These are phyloP conservation scores for Oscheius sp. DNA, from an alignment of 2,888 invertebrate species.

Conservation along the genomic window DNA sequence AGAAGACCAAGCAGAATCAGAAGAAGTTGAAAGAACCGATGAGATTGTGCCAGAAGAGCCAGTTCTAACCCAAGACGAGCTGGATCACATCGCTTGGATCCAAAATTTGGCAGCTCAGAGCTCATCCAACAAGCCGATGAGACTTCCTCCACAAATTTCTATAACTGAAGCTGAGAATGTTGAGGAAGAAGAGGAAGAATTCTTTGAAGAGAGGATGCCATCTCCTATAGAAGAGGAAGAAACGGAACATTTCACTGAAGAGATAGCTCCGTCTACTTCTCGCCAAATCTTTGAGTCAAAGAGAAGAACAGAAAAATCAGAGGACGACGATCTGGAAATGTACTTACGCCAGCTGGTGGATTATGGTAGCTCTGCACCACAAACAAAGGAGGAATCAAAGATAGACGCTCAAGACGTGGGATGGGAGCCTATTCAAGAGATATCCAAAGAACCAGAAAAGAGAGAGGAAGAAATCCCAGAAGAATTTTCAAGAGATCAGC, in stretches of 20 bases:
- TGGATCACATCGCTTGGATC: constrained; percentile 49
- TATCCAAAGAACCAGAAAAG: constrained; percentile 4
- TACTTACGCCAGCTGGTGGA: constrained; percentile 18
- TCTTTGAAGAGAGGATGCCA: no score
- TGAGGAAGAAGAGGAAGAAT: neutral
- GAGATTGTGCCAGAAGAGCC: neutral
- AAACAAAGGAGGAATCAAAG: no score
- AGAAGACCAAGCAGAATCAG: neutral
- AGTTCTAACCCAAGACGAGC: constrained; percentile 36
- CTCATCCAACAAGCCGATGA: constrained; percentile 32
- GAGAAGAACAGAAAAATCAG: no score
- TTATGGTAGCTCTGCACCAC: constrained; percentile 29
- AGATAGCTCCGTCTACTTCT: neutral
- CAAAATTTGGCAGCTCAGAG: constrained; percentile 40
- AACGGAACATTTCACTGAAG: no score
- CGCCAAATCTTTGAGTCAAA: neutral
- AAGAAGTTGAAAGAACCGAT: neutral
- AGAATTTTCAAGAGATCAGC: neutral
- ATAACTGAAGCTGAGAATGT: neutral
- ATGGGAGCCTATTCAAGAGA: no score
- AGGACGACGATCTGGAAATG: neutral
- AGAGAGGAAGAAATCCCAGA: constrained; percentile 11
- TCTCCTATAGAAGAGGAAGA: no score
- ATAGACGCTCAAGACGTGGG: no score
- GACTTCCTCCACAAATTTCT: neutral